Evolutionary conservation across 1,140 invertebrate genomes (phyloP).

Genomic region (Pygmarrhopalites habei): DNA sequence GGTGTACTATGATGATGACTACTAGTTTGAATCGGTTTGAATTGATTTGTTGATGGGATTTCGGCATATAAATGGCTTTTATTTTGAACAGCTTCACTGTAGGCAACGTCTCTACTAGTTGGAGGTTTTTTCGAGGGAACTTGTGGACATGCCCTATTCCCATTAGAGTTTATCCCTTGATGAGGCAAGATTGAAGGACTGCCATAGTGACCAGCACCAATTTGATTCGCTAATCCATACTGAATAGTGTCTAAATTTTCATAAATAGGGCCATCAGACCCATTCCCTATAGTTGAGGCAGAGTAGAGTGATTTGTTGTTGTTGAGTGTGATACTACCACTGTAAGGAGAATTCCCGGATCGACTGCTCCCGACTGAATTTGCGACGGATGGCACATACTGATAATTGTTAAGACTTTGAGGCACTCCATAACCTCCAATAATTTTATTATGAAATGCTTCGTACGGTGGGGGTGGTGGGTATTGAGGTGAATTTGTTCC

Average conservation of each 20-base stretch:
- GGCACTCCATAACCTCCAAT: background rate
- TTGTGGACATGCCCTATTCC: conserved; percentile 22
- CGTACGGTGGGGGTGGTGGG: conserved; percentile 26
- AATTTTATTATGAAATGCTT: conserved; percentile 32
- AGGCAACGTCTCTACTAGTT: conserved; percentile 8
- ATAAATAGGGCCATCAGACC: conserved; percentile 27
- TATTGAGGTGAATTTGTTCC: conserved; percentile 20
- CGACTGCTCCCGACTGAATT: conserved; percentile 25
- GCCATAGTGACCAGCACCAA: background rate
- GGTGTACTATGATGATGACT: background rate
- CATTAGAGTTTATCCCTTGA: background rate
- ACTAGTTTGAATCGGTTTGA: conserved; percentile 20
- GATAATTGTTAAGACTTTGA: conserved; percentile 4
- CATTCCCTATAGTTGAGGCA: conserved; percentile 2
- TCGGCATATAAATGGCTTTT: conserved; percentile 20
- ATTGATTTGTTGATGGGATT: conserved; percentile 16
- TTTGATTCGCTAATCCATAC: conserved; percentile 3
- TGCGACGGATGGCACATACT: conserved; percentile 12
- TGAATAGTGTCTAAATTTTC: conserved; percentile 27
- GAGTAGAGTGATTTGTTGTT: conserved; percentile 24
- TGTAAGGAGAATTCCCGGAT: conserved; percentile 24
- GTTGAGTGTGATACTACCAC: conserved; percentile 20
- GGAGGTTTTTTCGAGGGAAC: conserved; percentile 19
- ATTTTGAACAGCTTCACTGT: conserved; percentile 15
- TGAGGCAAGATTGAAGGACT: background rate